Conservation (phyloP, 2,888 invertebrate genomes). For the Dicyrtomina minuta region DNA sequence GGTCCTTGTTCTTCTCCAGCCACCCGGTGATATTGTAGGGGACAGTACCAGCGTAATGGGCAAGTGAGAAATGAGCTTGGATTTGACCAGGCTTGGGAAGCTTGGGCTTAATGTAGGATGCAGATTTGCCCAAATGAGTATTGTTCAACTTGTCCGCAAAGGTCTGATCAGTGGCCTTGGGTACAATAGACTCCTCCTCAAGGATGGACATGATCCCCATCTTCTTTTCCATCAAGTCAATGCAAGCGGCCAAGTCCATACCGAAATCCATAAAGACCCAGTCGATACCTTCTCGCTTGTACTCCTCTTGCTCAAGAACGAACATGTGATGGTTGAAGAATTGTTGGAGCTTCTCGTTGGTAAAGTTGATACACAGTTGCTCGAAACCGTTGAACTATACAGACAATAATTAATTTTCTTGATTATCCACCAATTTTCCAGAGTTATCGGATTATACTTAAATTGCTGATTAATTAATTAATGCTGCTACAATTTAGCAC, state of each 20-base stretch:
- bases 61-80: too few relatives aligned
- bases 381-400: constrained; percentile 95
- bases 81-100: constrained; percentile 96
- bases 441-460: too few relatives aligned
- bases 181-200: constrained; percentile 99
- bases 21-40: too few relatives aligned
- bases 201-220: too few relatives aligned
- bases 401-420: too few relatives aligned
- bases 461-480: too few relatives aligned
- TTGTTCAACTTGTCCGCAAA: constrained; percentile 99
- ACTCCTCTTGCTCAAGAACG: too few relatives aligned
- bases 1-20: too few relatives aligned
- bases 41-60: too few relatives aligned
- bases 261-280: constrained; percentile 55
- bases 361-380: constrained; percentile 99
- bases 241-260: constrained; percentile 88
- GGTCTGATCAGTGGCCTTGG: constrained; percentile 98
- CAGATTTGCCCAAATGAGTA: constrained; percentile 98
- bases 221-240: constrained; percentile 92
- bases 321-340: too few relatives aligned
- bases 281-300: constrained; percentile 14
- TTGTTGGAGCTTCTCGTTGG: too few relatives aligned
- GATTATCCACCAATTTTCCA: too few relatives aligned
- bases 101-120: constrained; percentile 94
- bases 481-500: neutral